Evolutionary conservation across 2,888 invertebrate genomes (phyloP).

Genomic region (Congeria kusceri): DNA sequence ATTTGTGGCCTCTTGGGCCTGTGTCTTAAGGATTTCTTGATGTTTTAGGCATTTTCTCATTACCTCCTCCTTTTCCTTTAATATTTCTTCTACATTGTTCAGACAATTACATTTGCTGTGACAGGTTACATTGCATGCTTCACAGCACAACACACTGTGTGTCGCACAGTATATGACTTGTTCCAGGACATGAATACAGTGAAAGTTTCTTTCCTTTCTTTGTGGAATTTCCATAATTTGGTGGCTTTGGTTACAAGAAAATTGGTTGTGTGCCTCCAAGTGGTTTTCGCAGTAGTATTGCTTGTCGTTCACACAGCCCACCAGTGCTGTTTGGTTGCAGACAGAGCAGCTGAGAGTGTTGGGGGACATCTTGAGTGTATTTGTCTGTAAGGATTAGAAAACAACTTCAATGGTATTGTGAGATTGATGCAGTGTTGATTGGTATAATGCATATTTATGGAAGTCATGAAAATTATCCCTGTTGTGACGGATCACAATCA

Average conservation of each 20-base stretch:
- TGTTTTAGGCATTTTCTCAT: too few species aligned
- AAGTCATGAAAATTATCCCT: too few species aligned
- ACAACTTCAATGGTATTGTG: too few species aligned
- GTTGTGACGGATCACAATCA: too few species aligned
- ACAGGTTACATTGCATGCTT: conserved; percentile 3
- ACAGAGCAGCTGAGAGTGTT: too few species aligned
- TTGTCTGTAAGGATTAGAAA: too few species aligned
- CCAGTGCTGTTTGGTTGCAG: conserved; percentile 1
- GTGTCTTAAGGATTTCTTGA: too few species aligned
- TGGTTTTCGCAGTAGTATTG: conserved; percentile 10
- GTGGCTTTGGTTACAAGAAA: not conserved
- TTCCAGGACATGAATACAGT: conserved; percentile 12
- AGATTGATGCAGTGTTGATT: too few species aligned
- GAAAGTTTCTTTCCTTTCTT: not conserved
- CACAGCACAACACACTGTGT: conserved; percentile 14
- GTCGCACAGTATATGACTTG: conserved; percentile 9
- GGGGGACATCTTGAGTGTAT: too few species aligned
- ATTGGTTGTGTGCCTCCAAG: not conserved
- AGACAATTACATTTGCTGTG: conserved; percentile 12
- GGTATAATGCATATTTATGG: too few species aligned
- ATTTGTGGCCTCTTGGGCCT: too few species aligned
- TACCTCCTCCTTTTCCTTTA: conserved; percentile 8
- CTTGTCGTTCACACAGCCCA: conserved; percentile 2
- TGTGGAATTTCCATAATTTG: not conserved
- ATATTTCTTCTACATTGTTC: not conserved